A percentile compares a stretch with the other conserved stretches of the same genome.
These are phyloP conservation scores for Tonatia bakeri DNA, from an alignment of 2,113 vertebrate genomes.

Conservation along the genomic window DNA sequence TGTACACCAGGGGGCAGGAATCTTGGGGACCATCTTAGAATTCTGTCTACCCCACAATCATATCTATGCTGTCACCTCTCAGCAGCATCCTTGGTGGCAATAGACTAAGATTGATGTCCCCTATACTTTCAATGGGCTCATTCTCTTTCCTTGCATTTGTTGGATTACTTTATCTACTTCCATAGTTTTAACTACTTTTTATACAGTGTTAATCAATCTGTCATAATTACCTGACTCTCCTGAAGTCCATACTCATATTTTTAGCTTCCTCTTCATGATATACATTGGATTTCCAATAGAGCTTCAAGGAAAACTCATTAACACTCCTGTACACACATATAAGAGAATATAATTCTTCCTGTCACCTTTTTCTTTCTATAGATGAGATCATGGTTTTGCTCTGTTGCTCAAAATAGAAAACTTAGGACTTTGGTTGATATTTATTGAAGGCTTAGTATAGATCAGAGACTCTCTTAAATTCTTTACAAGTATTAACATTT, in stretches of 20 bases:
- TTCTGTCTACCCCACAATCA: neutral
- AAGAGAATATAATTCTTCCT: neutral
- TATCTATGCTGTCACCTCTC: neutral
- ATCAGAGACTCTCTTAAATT: neutral
- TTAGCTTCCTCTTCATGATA: neutral
- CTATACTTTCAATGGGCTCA: neutral
- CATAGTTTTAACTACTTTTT: neutral
- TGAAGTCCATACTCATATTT: neutral
- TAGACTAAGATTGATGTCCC: neutral
- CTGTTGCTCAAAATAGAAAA: neutral
- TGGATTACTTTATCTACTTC: neutral
- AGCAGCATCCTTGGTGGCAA: neutral
- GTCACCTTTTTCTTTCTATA: neutral
- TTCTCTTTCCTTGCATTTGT: neutral
- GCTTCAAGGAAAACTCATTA: neutral
- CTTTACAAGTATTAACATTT: neutral
- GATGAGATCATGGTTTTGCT: neutral
- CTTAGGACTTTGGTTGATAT: neutral
- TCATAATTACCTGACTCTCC: neutral
- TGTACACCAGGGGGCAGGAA: no score
- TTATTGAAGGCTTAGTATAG: neutral
- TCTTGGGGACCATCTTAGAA: neutral
- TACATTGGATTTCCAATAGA: neutral
- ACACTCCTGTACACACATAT: neutral
- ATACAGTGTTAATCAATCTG: neutral